Base-by-base conservation (phyloP, 2,888 invertebrate species). In the Hirtodrosophila histrioides region DNA sequence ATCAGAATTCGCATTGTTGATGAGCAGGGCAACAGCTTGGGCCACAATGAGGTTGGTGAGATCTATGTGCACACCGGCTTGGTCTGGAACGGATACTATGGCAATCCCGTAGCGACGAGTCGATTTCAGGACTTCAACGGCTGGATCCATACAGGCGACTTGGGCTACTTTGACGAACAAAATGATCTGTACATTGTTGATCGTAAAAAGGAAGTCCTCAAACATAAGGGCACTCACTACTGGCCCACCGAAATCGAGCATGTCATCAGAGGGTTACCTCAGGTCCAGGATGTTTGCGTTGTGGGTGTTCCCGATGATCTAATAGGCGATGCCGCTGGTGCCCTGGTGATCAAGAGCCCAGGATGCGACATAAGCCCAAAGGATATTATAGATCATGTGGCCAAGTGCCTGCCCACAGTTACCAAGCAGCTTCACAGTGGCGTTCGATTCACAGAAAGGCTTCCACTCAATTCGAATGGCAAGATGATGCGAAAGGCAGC, bases 101-200 rank as follows among this genome's bases (percentile, higher is more conserved):
- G 73, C 5, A 86, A 90, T 60, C 63, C 74, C 1, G 65, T 41
- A n/a, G 86, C 77, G 10, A 88, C 89, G 3, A 56, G 65, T 8
- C 41, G 57, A 12, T 63, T 78, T 3, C 69, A 75, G 9, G 89
- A 90, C 46, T 49, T 33, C 1, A 58, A 89, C 0, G 88, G 89
- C 17, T 91, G 89, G 89, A 65, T 89, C 3, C 85, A 84, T 8
- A 84, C 89, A 0, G 91, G 91, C 0, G 91, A 91, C 61, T 43
- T 91, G 53, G 91, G 91, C 3, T 86, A 86, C 54, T 87, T 91
- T 60, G 88, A 90, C 56, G 75, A 88, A 3, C 72, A 88, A 1
- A 83, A 88, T 9, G 69, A 50, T 53, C 51, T 90, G 7, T 83
- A 75, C 61, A 60, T 90, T 10, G 75, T 81, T 6, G 91, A 84